These are phyloP conservation scores for Nycticryphes semicollaris DNA, from an alignment of 2,113 vertebrate species.

Conservation along the genomic window DNA sequence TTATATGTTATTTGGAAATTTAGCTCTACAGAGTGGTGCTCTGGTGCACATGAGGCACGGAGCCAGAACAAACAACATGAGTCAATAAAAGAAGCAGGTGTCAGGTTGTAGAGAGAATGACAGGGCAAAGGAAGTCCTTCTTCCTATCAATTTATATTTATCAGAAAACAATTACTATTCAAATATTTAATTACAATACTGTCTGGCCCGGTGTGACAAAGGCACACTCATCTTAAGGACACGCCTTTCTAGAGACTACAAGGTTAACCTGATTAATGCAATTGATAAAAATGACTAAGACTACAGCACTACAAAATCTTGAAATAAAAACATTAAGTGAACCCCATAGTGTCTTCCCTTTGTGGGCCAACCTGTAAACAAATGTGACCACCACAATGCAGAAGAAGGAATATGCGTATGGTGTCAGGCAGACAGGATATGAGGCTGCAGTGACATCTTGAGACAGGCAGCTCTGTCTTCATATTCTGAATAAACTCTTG, in stretches of 20 bases:
- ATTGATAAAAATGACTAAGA: neutral
- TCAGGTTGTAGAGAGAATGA: neutral
- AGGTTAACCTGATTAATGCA: neutral
- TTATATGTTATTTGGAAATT: neutral
- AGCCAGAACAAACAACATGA: neutral
- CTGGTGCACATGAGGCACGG: neutral
- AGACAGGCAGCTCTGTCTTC: neutral
- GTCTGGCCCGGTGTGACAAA: neutral
- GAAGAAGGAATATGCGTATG: neutral
- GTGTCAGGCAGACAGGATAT: neutral
- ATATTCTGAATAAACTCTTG: neutral
- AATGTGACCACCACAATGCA: neutral
- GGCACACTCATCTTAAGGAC: neutral
- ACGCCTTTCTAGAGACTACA: neutral
- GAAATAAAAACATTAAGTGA: neutral
- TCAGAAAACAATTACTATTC: neutral
- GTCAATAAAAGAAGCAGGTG: neutral
- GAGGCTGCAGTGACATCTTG: neutral
- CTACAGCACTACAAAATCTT: neutral
- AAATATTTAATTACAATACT: neutral
- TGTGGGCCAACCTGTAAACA: neutral
- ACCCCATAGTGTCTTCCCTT: neutral
- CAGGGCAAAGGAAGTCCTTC: neutral
- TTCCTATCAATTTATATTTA: neutral
- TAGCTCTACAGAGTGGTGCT: neutral